These are phyloP conservation scores for Etia nguti DNA, from an alignment of 2,113 vertebrate species.

Conservation along the genomic window DNA sequence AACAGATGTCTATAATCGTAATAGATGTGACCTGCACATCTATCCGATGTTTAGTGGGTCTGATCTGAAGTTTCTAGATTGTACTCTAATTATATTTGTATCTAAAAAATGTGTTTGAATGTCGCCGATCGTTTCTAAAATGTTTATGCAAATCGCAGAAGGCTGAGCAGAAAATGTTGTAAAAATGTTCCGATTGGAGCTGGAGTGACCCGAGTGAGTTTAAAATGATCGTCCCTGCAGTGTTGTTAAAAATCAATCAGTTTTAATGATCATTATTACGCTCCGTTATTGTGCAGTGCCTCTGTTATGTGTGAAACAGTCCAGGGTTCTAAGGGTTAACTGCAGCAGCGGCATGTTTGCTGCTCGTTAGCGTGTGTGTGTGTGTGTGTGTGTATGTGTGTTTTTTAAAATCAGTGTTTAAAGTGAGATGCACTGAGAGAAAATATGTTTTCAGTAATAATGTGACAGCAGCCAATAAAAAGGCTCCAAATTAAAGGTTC, in stretches of 20 bases:
- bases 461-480: not conserved
- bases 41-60: not conserved
- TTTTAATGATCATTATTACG: not conserved
- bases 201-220: not conserved
- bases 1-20: not conserved
- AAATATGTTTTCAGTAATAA: conserved; percentile 33
- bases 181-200: not conserved
- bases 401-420: not conserved
- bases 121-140: not conserved
- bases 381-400: not conserved
- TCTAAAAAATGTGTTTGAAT: not conserved
- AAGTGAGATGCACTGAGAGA: not conserved
- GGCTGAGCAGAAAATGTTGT: not conserved
- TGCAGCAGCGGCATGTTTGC: not conserved
- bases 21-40: not conserved
- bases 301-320: not conserved
- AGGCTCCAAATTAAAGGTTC: not conserved
- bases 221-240: not conserved
- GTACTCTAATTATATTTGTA: not conserved
- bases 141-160: not conserved
- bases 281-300: not conserved
- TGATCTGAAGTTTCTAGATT: not conserved
- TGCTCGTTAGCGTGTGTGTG: not conserved
- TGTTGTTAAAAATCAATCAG: not conserved
- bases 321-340: not conserved